Percentiles rank a stretch among this genome's conserved stretches.
Conservation (phyloP, 2,113 vertebrate genomes). For the Pedetes capensis region DNA sequence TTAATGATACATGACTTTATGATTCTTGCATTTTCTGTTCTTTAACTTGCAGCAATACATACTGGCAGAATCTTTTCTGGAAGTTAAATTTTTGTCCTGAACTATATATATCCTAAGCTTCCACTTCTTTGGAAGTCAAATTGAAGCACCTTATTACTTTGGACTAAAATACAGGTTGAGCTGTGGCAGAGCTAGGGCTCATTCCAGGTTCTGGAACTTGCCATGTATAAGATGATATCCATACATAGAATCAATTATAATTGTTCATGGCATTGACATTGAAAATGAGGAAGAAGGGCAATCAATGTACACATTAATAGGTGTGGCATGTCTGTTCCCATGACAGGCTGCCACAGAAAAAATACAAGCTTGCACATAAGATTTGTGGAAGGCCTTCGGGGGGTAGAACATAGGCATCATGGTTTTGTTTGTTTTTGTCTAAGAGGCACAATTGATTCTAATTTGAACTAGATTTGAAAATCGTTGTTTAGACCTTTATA, state of each 20-base stretch:
- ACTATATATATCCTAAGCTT: background rate
- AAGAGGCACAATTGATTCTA: background rate
- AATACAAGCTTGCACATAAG: background rate
- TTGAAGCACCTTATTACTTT: background rate
- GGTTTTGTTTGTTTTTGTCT: slow-evolving; percentile 18
- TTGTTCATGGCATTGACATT: too few species aligned
- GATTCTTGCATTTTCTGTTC: background rate
- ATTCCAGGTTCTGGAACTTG: background rate
- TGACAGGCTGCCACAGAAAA: background rate
- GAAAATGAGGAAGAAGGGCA: background rate
- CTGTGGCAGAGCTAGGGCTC: background rate
- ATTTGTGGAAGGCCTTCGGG: background rate
- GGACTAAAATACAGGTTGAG: background rate
- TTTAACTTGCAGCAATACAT: background rate
- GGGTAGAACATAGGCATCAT: background rate
- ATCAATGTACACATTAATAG: background rate
- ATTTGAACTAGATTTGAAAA: slow-evolving; percentile 24
- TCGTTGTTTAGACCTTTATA: background rate
- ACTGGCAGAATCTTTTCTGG: background rate
- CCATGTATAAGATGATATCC: too few species aligned
- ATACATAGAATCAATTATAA: background rate
- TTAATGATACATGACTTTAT: background rate
- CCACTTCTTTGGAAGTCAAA: background rate
- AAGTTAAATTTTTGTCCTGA: background rate
- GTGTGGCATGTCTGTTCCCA: background rate